Conservation (phyloP, 2,113 vertebrate species). For the Sceloporus tristichus region DNA sequence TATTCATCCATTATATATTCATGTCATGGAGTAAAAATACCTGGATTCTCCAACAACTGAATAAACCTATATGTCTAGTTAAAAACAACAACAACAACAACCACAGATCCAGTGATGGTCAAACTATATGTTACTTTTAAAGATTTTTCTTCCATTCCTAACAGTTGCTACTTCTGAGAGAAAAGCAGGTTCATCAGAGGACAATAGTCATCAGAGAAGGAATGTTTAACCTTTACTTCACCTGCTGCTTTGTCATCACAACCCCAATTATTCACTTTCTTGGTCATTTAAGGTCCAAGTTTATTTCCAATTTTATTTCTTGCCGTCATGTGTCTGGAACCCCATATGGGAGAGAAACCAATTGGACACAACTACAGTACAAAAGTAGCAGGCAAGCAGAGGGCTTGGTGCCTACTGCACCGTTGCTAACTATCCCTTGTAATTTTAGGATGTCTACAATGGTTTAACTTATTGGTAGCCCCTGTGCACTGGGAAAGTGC, state of each 20-base stretch:
- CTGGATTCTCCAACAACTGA: background rate
- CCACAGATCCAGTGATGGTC: background rate
- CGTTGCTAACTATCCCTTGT: no score
- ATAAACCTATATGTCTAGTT: background rate
- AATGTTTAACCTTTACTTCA: background rate
- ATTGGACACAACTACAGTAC: background rate
- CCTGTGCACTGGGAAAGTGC: no score
- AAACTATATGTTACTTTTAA: background rate
- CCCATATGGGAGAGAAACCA: background rate
- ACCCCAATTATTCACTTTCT: background rate
- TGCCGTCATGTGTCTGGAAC: background rate
- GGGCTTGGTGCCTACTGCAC: no score
- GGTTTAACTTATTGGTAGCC: no score
- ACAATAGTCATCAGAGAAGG: background rate
- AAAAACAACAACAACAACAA: background rate
- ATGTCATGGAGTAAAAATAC: background rate
- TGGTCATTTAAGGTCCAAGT: background rate
- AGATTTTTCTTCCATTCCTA: background rate
- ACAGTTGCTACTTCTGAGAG: background rate
- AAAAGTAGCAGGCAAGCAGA: background rate
- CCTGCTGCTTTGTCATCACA: background rate
- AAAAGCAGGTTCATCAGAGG: background rate
- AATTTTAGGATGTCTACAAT: no score
- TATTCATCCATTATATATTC: no score
- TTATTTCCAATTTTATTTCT: background rate